phyloP scores from a whole-genome alignment of 2,113 vertebrate genomes.

The Glaucidium brasilianum region DNA sequence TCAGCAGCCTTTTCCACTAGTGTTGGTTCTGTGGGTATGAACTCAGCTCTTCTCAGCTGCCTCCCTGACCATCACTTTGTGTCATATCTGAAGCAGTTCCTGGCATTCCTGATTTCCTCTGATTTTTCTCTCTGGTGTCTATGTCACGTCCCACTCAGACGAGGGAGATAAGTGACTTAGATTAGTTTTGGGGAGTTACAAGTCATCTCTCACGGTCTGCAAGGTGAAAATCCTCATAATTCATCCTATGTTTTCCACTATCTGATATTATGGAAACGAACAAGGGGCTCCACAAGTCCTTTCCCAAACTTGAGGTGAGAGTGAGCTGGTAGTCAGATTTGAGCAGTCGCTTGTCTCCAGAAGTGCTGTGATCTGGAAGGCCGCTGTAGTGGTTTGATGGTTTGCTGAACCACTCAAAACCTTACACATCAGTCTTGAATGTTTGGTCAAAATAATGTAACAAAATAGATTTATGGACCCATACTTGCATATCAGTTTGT shows the following conservation, averaged over 20 bases:
- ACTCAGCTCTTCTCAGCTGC: not conserved
- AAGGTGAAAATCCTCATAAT: not conserved
- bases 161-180: no score
- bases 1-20: not conserved
- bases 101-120: not conserved
- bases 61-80: not conserved
- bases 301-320: not conserved
- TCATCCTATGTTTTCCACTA: not conserved
- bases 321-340: not conserved
- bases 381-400: not conserved
- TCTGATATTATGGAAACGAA: not conserved
- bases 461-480: not conserved
- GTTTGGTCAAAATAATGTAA: not conserved
- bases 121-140: not conserved
- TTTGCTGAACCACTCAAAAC: not conserved
- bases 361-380: not conserved
- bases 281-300: not conserved
- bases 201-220: not conserved
- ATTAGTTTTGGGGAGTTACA: no score
- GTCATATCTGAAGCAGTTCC: not conserved
- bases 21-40: not conserved
- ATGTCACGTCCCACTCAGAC: no score
- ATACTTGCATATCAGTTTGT: not conserved
- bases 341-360: not conserved
- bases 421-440: not conserved